A percentile compares a stretch with the other conserved stretches of the same genome.
Conservation (phyloP, 2,797 vertebrate genomes). For the Falco novaeseelandiae region DNA sequence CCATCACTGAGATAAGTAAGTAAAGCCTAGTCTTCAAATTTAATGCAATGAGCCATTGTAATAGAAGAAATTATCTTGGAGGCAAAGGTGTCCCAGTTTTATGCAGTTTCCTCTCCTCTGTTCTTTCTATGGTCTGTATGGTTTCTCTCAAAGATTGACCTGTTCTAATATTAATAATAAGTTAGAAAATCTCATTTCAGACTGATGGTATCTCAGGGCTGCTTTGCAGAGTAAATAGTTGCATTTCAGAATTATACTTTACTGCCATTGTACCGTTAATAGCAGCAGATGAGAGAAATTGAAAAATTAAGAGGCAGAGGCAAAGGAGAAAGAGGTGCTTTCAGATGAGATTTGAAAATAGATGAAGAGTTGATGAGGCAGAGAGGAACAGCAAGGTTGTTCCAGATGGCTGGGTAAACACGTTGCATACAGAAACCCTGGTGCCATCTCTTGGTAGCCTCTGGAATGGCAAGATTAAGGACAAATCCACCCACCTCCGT, state of each 20-base stretch:
- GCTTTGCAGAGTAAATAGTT: conserved; percentile 61
- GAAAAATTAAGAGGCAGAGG: conserved; percentile 47
- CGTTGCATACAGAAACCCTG: neutral
- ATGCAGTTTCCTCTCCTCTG: neutral
- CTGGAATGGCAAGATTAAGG: neutral
- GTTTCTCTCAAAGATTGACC: conserved; percentile 62
- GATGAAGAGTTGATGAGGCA: conserved; percentile 28
- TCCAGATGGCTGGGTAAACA: neutral
- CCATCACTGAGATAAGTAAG: conserved; percentile 34
- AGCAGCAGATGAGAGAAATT: conserved; percentile 26
- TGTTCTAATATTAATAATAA: conserved; percentile 52
- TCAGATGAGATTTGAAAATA: conserved; percentile 47
- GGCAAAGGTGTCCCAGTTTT: conserved; percentile 24
- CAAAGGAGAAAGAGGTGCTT: conserved; percentile 17
- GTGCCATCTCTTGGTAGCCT: conserved; percentile 65
- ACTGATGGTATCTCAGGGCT: conserved; percentile 20
- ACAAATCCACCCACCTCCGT: neutral
- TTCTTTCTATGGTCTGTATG: conserved; percentile 4
- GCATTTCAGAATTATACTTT: conserved; percentile 28
- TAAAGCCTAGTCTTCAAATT: conserved; percentile 26
- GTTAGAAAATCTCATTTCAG: conserved; percentile 60
- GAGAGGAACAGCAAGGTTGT: neutral
- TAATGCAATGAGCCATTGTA: conserved; percentile 18
- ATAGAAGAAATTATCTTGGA: conserved; percentile 32
- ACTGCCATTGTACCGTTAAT: conserved; percentile 1